Conservation (phyloP, 2,113 vertebrate genomes). For the Chauna torquata region DNA sequence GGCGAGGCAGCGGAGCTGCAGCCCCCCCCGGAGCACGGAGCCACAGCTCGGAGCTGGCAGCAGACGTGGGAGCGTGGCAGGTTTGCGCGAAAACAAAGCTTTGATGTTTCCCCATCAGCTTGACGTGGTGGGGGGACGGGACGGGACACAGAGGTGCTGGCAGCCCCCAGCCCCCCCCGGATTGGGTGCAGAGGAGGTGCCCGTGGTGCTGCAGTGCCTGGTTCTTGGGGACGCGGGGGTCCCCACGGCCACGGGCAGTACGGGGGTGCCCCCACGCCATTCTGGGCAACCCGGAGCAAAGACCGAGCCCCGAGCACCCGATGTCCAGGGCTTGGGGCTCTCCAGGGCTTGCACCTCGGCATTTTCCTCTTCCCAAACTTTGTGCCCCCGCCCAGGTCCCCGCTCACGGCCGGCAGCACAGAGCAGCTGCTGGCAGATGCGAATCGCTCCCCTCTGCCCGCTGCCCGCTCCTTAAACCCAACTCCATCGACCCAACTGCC, state of each 20-base stretch:
- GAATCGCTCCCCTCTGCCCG: background rate
- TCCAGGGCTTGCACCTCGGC: background rate
- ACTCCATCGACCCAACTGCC: background rate
- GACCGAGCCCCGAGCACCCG: background rate
- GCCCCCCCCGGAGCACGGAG: background rate
- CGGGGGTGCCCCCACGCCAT: background rate
- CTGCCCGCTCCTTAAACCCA: background rate
- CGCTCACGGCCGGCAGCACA: background rate
- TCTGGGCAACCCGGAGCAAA: background rate
- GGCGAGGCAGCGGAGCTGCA: background rate
- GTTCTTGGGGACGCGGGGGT: background rate
- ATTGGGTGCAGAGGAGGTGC: background rate
- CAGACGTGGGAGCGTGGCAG: background rate
- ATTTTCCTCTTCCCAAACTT: background rate
- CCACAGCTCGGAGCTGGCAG: background rate
- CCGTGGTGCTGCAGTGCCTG: background rate
- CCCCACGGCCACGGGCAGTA: background rate
- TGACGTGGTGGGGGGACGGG: background rate
- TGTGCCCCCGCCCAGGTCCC: too few species aligned
- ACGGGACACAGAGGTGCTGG: background rate
- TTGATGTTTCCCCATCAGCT: background rate
- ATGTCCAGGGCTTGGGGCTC: background rate
- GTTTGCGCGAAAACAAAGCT: background rate
- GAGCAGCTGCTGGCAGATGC: background rate
- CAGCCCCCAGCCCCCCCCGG: accelerated